Evolutionary conservation across 2,888 invertebrate species (phyloP), one percentile per base, ranked within the genome.

Genomic region (Parthenolecanium corni): DNA sequence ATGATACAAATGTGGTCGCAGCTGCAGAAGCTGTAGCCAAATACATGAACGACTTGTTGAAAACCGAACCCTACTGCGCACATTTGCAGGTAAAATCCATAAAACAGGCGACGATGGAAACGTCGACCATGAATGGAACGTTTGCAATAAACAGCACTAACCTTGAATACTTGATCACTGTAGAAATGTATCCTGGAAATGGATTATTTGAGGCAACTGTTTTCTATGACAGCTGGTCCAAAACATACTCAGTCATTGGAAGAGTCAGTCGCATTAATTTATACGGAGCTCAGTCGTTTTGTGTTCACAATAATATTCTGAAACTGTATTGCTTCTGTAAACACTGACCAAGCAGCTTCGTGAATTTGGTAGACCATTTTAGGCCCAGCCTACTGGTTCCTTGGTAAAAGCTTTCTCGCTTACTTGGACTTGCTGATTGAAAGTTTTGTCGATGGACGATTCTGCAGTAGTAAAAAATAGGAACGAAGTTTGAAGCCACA

Each of bases 131-230:
- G 51, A 46, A 18, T n/a, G 61, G 36, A 25, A 57, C 42, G 44
- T 31, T 44, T 16, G 9, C 21, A 6, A 3, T 9, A 3, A 72
- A 73, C 14, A 44, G 31, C 3, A 23, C 47, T 11, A 46, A 79
- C 74, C 74, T 75, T 31, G 82, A 86, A 71, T 82, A 81, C 66
- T 79, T 82, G 67, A 72, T 86, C 44, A 81, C 82, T 6, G 70
- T 84, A 66, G 75, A 78, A 65, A 83, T 85, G 0, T 66, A 70
- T 42, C 89, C 89, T 0, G 84, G 88, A 1, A 76, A 75, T 51
- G 89, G 80, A 0, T 73, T 84, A 52, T 91, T 92, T 71, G 92
- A 93, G 73, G 86, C 84, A 1, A 89, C 90, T 0, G 76, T 91
- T 5, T 75, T 82, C 23, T 61, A 51, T 9, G 38, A 61, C 14